Conservation (phyloP, 2,797 vertebrate species). For the Corythornis leucogaster region DNA sequence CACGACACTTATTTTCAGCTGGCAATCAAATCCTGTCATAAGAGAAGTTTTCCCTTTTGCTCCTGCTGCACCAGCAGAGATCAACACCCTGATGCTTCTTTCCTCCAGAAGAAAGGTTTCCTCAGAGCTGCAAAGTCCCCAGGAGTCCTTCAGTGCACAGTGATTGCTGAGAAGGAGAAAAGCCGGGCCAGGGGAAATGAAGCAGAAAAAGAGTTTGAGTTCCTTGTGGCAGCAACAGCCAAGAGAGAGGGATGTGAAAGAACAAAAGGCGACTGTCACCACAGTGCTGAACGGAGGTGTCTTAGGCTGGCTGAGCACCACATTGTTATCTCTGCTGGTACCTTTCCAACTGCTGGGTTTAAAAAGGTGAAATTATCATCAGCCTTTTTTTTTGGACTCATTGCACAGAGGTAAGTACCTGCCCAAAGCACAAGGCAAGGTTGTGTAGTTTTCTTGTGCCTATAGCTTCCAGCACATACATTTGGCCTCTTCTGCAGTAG, state of each 20-base stretch:
- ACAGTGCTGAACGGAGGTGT: background rate
- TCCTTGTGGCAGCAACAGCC: background rate
- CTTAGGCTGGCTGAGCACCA: background rate
- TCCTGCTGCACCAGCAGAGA: background rate
- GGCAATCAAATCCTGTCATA: slow-evolving; percentile 2
- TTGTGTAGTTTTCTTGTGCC: background rate
- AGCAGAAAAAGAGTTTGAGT: slow-evolving; percentile 8
- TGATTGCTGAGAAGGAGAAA: background rate
- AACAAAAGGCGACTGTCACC: slow-evolving; percentile 33
- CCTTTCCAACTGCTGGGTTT: background rate
- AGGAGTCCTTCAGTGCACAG: rapidly evolving
- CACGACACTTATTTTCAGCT: slow-evolving; percentile 31
- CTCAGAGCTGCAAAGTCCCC: background rate
- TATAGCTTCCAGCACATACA: background rate
- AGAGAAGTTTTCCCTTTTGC: background rate
- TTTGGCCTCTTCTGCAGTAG: background rate
- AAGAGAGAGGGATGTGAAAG: background rate
- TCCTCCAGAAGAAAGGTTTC: slow-evolving; percentile 19
- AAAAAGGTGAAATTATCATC: slow-evolving; percentile 1
- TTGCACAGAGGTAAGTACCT: background rate
- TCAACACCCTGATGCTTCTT: background rate
- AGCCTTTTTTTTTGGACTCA: background rate
- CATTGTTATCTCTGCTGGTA: background rate
- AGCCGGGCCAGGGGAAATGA: slow-evolving; percentile 10
- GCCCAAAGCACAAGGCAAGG: background rate